Conservation (phyloP, 2,888 invertebrate species). For the Cryptus viduatorius region DNA sequence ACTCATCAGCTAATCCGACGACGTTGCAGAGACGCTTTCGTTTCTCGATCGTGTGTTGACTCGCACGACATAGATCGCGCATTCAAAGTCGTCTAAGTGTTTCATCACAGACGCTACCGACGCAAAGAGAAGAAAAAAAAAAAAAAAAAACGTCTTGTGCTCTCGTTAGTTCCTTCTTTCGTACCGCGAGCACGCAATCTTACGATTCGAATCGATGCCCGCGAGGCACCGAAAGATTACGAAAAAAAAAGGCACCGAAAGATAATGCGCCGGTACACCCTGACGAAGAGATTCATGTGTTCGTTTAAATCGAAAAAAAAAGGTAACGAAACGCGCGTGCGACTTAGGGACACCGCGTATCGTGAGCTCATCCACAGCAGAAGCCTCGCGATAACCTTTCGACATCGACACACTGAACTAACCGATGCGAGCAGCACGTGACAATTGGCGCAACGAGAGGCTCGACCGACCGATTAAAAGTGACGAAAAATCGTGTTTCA, state of each 20-base stretch:
- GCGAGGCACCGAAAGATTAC: slow-evolving; percentile 7
- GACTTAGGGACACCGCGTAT: not conserved
- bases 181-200: slow-evolving; percentile 16
- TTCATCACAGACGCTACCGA: not conserved
- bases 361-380: not conserved
- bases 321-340: slow-evolving; percentile 9
- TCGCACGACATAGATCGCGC: not conserved
- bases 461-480: not conserved
- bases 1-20: slow-evolving; percentile 16
- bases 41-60: not conserved
- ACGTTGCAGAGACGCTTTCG: slow-evolving; percentile 5
- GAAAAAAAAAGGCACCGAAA: slow-evolving; percentile 2
- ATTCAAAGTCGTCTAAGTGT: slow-evolving; percentile 2
- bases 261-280: not conserved
- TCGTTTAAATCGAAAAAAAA: not conserved
- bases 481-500: not conserved
- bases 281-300: not conserved
- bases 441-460: not conserved
- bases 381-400: slow-evolving; percentile 19
- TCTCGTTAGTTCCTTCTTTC: not conserved
- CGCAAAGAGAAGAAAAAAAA: not conserved
- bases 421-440: not conserved
- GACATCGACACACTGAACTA: slow-evolving; percentile 16
- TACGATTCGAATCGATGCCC: not conserved
- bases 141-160: not conserved